Percentiles rank a stretch among this genome's conserved stretches.
These are phyloP conservation scores for Drosophila saltans DNA, from an alignment of 1,140 invertebrate species.

Conservation along the genomic window DNA sequence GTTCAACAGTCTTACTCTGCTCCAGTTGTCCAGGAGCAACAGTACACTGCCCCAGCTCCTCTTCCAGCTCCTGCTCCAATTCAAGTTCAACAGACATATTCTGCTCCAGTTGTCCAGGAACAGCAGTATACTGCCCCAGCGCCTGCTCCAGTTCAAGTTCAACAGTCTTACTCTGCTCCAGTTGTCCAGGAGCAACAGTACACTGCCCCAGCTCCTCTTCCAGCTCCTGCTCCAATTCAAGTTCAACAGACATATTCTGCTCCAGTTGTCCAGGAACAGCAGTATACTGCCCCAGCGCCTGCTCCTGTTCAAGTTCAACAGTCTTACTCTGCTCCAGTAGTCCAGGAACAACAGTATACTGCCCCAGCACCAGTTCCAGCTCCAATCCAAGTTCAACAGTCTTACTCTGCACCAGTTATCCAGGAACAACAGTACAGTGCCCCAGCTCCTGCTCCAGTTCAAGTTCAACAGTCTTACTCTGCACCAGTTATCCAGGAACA, in stretches of 20 bases:
- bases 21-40: constrained; percentile 19
- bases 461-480: constrained; percentile 23
- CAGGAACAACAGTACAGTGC: constrained; percentile 20
- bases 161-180: background rate
- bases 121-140: background rate
- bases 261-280: constrained; percentile 12
- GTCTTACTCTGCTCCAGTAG: constrained; percentile 29
- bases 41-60: background rate
- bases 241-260: constrained; percentile 9
- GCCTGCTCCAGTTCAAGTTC: constrained; percentile 14
- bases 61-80: too few species aligned
- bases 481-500: constrained; percentile 15
- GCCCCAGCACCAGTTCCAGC: constrained; percentile 9
- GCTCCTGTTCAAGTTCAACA: constrained; percentile 37
- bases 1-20: constrained; percentile 1
- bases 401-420: constrained; percentile 23
- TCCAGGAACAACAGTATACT: constrained; percentile 12
- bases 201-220: constrained; percentile 15
- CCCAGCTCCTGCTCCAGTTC: constrained; percentile 7
- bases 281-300: constrained; percentile 13
- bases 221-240: constrained; percentile 25
- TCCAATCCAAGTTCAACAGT: background rate
- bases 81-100: background rate
- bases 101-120: constrained; percentile 21
- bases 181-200: constrained; percentile 35